phyloP scores from a whole-genome alignment of 1,140 invertebrate species.

The Helicoverpa zea region DNA sequence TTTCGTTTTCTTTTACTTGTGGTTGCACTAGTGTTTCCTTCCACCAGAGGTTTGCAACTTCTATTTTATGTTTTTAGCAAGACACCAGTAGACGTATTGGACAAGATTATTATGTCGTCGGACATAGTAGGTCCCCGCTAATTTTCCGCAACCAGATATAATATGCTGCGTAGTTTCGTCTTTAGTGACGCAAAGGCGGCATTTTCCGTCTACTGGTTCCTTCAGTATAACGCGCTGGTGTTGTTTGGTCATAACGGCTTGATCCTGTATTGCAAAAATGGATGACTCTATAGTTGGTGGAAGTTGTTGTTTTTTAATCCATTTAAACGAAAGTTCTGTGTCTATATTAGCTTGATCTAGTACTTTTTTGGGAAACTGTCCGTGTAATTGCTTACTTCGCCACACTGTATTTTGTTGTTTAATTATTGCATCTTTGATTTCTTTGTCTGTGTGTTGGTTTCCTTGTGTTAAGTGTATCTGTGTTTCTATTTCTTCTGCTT shows the following conservation, averaged over 20 bases:
- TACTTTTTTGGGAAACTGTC: not conserved
- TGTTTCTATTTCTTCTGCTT: constrained; percentile 29
- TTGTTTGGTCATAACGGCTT: constrained; percentile 46
- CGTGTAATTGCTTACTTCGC: not conserved
- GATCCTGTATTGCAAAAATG: constrained; percentile 48
- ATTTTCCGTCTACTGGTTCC: too few species aligned
- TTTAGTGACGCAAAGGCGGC: too few species aligned
- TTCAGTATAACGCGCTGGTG: too few species aligned
- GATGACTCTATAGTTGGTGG: constrained; percentile 32
- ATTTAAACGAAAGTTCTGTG: constrained; percentile 13
- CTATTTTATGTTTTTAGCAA: constrained; percentile 45
- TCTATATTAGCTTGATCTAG: constrained; percentile 24
- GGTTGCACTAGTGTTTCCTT: constrained; percentile 37
- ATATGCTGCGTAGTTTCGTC: too few species aligned
- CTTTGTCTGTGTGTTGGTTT: too few species aligned
- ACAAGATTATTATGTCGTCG: constrained; percentile 48
- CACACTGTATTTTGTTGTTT: not conserved
- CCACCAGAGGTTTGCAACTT: constrained; percentile 44
- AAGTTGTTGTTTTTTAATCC: constrained; percentile 33
- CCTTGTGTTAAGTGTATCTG: constrained; percentile 8
- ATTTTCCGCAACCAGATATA: too few species aligned
- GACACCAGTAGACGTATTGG: constrained; percentile 47
- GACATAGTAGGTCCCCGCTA: too few species aligned
- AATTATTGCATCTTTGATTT: not conserved
- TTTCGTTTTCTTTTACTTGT: too few species aligned